Evolutionary conservation across 2,113 vertebrate genomes (phyloP), one percentile per base, ranked within the genome.

Genomic region (Riparia riparia): DNA sequence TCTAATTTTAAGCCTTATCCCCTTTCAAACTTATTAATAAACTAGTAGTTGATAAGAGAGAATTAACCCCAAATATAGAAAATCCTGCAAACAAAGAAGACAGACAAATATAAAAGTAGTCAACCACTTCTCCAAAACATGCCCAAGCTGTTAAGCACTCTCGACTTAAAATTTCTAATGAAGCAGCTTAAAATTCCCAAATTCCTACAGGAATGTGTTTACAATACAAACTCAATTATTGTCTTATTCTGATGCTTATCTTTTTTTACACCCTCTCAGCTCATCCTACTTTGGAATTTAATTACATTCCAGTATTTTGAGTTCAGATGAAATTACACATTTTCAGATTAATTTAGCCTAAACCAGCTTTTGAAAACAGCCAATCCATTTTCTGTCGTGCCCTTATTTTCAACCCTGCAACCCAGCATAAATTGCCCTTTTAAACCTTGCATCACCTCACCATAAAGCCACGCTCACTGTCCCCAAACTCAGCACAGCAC

Each of bases 301-400:
- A 96, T 96, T 96, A 96, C 90, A 70, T 66, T n/a, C 64, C 44
- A 79, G 51, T 64, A 94, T 81, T 96, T 95, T 92, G 69, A 94
- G 88, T 80, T 71, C 47, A 88, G 71, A 93, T 74, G 72, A 97
- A 97, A 96, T 83, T 89, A 93, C 76, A 89, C n/a, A 49, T 95
- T 96, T 88, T 93, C 71, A 92, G 71, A 96, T 83, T 93, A 93
- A 94, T 90, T 96, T 86, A 73, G 71, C 74, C 80, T 70, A 65
- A 92, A 83, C 58, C n/a, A 22, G 41, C 74, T 94, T 82, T 47
- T 71, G 77, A 70, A 63, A 95, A 90, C n/a, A 86, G 56, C 57
- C 60, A 90, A 54, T 65, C 66, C 71, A 54, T 80, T 15, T 82
- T 29, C 66, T 39, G 4, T 22, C 7, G 0, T 56, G 66, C 28